These are phyloP conservation scores for Scopus umbretta DNA, from an alignment of 2,113 vertebrate genomes.

Conservation along the genomic window DNA sequence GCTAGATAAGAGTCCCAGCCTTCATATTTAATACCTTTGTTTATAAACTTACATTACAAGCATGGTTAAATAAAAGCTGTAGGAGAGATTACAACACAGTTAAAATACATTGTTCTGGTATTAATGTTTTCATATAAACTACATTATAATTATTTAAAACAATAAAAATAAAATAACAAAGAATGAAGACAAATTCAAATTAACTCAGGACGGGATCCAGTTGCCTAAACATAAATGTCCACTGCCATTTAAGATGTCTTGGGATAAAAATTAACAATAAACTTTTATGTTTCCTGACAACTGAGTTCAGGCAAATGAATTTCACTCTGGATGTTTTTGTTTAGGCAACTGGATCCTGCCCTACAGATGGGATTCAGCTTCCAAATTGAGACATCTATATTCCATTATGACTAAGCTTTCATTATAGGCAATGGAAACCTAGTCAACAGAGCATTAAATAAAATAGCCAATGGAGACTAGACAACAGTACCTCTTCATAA, in stretches of 20 bases:
- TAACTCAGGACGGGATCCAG: neutral
- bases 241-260: neutral
- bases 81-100: neutral
- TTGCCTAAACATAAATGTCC: neutral
- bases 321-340: neutral
- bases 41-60: neutral
- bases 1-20: neutral
- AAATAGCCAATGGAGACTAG: neutral
- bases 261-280: neutral
- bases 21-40: neutral
- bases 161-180: neutral
- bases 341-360: neutral
- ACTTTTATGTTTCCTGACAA: neutral
- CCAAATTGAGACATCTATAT: neutral
- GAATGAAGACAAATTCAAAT: neutral
- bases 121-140: neutral
- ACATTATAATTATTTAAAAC: neutral
- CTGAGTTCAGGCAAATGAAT: neutral
- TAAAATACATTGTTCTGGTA: neutral
- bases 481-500: neutral
- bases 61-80: neutral
- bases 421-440: neutral
- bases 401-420: neutral
- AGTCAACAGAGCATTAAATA: neutral
- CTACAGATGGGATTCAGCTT: neutral